Evolutionary conservation across 30 jellyfish, hydroid and myxozoan species (phyloP).

Genomic region (Haliclystus octoradiatus): DNA sequence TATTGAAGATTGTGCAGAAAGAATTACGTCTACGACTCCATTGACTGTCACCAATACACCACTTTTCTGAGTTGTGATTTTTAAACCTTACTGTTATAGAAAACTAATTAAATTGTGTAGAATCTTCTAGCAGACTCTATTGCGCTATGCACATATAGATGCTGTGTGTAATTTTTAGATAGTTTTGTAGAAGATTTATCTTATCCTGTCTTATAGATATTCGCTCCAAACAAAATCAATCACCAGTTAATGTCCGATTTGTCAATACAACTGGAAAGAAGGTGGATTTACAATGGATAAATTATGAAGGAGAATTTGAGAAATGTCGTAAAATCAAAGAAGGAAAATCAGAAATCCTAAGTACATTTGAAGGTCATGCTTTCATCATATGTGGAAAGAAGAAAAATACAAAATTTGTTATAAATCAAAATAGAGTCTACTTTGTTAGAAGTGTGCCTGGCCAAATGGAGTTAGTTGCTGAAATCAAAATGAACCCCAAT

Average conservation of each 20-base stretch:
- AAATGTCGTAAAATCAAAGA: conserved; percentile 20
- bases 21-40: too few species aligned
- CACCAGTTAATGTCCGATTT: conserved; percentile 25
- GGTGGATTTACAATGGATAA: conserved; percentile 25
- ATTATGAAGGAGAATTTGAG: conserved; percentile 21
- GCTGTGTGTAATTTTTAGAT: neutral
- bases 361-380: conserved; percentile 23
- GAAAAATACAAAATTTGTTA: conserved; percentile 6
- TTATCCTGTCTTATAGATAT: conserved; percentile 2
- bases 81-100: too few species aligned
- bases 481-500: conserved; percentile 22
- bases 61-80: too few species aligned
- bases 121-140: neutral
- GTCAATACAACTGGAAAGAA: conserved; percentile 25
- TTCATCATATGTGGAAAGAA: conserved; percentile 12
- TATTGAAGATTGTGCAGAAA: too few species aligned
- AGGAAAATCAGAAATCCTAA: conserved; percentile 23
- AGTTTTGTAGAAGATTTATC: neutral
- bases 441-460: conserved; percentile 18
- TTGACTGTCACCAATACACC: too few species aligned
- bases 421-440: conserved; percentile 14
- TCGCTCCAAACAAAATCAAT: conserved; percentile 12
- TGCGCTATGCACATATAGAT: neutral
- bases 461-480: conserved; percentile 27
- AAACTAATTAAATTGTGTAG: too few species aligned